Evolutionary conservation across 2,888 invertebrate genomes (phyloP), one percentile per base, ranked within the genome.

Genomic region (Pammene fasciana): DNA sequence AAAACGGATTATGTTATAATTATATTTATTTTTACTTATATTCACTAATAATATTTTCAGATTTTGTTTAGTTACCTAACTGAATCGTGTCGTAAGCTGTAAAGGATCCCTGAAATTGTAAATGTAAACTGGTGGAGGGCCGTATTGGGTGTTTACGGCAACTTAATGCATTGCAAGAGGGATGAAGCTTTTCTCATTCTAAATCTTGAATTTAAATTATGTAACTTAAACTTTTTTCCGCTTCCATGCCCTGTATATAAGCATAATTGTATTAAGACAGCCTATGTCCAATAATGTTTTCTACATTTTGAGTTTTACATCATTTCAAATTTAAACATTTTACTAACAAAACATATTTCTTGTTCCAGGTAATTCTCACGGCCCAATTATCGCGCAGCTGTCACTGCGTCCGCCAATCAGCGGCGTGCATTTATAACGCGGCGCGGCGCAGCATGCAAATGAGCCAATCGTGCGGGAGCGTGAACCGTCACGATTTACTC

Each of bases 401-500:
- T 56, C 65, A 36, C 38, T 8, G 16, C 56, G 13, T 11, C 18
- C 16, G 56, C 56, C 45, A 56, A 65, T 50, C 57, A 57, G 43
- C 14, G 45, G 34, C 55, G 45, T 13, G 56, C 54, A 65, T 38
- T 18, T 43, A 18, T 54, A 52, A 50, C 36, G 67, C 67, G 10
- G 57, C 52, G 61, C 38, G 46, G 59, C 52, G 36, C 65, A 41
- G 65, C 62, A 68, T 68, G 71, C 68, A 66, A 72, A 72, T 68
- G 36, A 68, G 57, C 54, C 65, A 54, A 59, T 65, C 71, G 59
- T 11, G 55, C 62, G 68, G 41, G 56, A 72, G 71, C 67, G 74
- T 73, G 72, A 74, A 74, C 68, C 68, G 70, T 70, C 74, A 73
- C 72, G 75, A 75, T 76, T 72, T 73, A 75, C 75, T 73, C 57